phyloP scores from a whole-genome alignment of 2,888 invertebrate genomes.

The Caenorhabditis sp. region DNA sequence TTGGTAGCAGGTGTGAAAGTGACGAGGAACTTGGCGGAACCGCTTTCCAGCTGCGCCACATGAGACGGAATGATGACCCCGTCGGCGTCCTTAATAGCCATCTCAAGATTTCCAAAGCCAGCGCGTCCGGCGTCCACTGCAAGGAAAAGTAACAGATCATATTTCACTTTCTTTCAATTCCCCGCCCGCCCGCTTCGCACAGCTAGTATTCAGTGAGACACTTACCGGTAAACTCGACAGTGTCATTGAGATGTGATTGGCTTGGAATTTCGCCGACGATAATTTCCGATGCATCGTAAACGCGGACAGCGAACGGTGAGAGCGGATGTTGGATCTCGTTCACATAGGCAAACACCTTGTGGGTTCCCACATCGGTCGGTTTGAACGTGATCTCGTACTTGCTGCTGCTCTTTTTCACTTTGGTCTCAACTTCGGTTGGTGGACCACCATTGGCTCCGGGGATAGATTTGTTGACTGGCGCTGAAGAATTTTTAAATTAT shows the following conservation, averaged over 20 bases:
- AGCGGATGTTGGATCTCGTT: conserved; percentile 76
- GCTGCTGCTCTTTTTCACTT: conserved; percentile 77
- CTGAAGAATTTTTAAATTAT: conserved; percentile 60
- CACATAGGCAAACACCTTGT: conserved; percentile 74
- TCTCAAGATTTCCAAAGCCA: conserved; percentile 93
- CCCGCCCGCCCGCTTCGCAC: too few relatives aligned
- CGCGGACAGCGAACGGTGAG: conserved; percentile 76
- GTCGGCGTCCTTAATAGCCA: conserved; percentile 92
- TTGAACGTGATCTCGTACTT: conserved; percentile 83
- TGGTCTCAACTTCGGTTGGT: conserved; percentile 62
- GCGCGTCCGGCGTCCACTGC: conserved; percentile 94
- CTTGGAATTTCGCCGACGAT: conserved; percentile 92
- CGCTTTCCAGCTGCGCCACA: conserved; percentile 78
- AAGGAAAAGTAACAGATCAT: conserved; percentile 68
- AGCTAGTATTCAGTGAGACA: background rate
- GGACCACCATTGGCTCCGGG: conserved; percentile 53
- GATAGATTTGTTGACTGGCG: conserved; percentile 51
- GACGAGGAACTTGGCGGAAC: conserved; percentile 86
- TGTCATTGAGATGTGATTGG: conserved; percentile 88
- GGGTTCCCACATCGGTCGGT: conserved; percentile 88
- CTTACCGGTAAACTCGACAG: conserved; percentile 78
- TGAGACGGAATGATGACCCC: conserved; percentile 84
- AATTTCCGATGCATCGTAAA: conserved; percentile 86
- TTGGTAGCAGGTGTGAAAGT: conserved; percentile 95
- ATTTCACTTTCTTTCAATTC: background rate